These are phyloP conservation scores for Sparus aurata DNA, from an alignment of 2,797 vertebrate genomes.

Conservation along the genomic window DNA sequence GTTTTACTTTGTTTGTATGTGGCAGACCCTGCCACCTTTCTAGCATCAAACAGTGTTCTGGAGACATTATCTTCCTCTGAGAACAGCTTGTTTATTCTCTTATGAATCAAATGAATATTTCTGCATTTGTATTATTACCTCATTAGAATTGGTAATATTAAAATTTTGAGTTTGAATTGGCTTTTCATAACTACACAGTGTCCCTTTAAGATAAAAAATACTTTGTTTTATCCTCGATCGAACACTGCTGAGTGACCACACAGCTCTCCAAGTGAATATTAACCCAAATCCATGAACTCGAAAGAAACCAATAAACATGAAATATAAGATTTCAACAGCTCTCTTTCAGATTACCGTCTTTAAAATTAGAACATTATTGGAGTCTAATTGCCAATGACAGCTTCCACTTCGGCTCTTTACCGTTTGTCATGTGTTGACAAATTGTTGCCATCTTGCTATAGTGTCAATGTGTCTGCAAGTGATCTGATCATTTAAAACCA, in stretches of 20 bases:
- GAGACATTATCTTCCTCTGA: too few relatives aligned
- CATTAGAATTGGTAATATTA: too few relatives aligned
- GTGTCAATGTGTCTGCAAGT: not conserved
- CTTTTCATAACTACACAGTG: too few relatives aligned
- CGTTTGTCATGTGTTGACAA: not conserved
- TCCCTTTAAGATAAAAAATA: not conserved
- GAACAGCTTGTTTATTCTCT: too few relatives aligned
- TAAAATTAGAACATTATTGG: not conserved
- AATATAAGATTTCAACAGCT: not conserved
- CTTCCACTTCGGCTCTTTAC: not conserved
- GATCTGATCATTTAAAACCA: not conserved
- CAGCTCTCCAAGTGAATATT: not conserved
- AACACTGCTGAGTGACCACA: not conserved
- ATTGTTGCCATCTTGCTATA: not conserved
- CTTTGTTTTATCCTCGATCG: not conserved
- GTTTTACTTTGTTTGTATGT: too few relatives aligned
- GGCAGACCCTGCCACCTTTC: too few relatives aligned
- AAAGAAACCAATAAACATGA: slow-evolving; percentile 5
- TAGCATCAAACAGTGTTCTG: too few relatives aligned
- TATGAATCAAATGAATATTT: too few relatives aligned
- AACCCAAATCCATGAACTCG: slow-evolving; percentile 19
- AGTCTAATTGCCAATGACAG: not conserved
- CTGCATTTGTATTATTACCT: too few relatives aligned
- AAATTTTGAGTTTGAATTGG: too few relatives aligned
- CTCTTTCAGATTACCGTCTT: not conserved